A percentile compares a stretch with the other conserved stretches of the same genome.
phyloP scores from a whole-genome alignment of 2,797 vertebrate species.

The Columba guinea region DNA sequence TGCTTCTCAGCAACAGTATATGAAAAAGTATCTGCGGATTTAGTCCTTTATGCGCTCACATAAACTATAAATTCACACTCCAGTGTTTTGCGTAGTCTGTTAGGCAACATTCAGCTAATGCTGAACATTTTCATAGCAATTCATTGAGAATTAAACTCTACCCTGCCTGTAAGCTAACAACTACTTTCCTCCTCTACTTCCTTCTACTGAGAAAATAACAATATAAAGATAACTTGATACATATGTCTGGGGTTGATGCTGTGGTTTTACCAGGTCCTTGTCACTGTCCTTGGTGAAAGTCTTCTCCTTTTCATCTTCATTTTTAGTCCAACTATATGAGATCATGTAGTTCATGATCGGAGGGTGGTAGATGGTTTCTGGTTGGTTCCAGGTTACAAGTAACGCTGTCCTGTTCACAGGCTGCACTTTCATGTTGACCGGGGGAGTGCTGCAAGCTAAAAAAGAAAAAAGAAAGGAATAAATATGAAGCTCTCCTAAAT shows the following conservation, averaged over 20 bases:
- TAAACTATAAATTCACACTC: slow-evolving; percentile 17
- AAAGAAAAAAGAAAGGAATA: slow-evolving; percentile 17
- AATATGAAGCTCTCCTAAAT: neutral
- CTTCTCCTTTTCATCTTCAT: slow-evolving; percentile 94
- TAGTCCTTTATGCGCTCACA: neutral
- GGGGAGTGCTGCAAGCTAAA: slow-evolving; percentile 93
- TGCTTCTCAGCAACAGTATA: slow-evolving; percentile 1
- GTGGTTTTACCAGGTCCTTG: slow-evolving; percentile 89
- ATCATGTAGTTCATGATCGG: slow-evolving; percentile 95
- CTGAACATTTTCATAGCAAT: neutral
- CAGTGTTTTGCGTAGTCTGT: neutral
- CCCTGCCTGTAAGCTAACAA: neutral
- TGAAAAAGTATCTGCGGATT: neutral
- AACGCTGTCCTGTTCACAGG: slow-evolving; percentile 89
- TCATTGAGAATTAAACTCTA: neutral
- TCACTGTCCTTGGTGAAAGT: slow-evolving; percentile 91
- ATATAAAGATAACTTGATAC: slow-evolving; percentile 4
- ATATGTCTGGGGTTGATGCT: slow-evolving; percentile 8
- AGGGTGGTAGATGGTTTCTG: slow-evolving; percentile 90
- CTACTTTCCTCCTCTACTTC: neutral
- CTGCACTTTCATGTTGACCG: slow-evolving; percentile 95
- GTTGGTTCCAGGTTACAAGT: slow-evolving; percentile 91
- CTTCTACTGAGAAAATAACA: neutral
- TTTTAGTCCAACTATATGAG: slow-evolving; percentile 97
- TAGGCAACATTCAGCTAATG: neutral